phyloP scores from a whole-genome alignment of 1,140 invertebrate genomes.

The Notospermus geniculatus region DNA sequence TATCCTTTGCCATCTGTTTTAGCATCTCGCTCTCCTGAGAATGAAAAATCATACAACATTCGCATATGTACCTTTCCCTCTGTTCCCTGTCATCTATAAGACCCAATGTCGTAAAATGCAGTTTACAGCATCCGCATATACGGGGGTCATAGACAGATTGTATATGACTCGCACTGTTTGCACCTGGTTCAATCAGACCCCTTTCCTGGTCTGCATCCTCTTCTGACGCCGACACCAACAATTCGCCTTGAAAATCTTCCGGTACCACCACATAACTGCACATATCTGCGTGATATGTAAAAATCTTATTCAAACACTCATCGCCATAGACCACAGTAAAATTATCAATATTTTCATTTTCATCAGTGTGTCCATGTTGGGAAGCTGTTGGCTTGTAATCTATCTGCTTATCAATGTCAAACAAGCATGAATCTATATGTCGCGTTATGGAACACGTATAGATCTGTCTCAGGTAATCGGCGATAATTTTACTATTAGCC shows the following conservation, averaged over 20 bases:
- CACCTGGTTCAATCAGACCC: conserved; percentile 10
- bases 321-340: conserved; percentile 9
- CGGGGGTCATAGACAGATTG: background rate
- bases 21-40: conserved; percentile 3
- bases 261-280: conserved; percentile 9
- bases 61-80: conserved; percentile 6
- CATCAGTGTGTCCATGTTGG: background rate
- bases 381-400: too few species aligned
- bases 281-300: conserved; percentile 8
- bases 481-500: conserved; percentile 6
- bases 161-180: background rate
- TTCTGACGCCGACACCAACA: background rate
- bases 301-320: conserved; percentile 11
- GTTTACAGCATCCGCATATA: conserved; percentile 5
- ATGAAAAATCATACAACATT: conserved; percentile 9
- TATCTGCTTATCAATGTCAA: background rate
- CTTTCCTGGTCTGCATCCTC: conserved; percentile 5
- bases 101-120: conserved; percentile 5
- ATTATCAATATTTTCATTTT: conserved; percentile 8
- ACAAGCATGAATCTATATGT: conserved; percentile 4
- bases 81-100: conserved; percentile 11
- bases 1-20: conserved; percentile 5
- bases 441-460: background rate
- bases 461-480: background rate
- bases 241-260: conserved; percentile 9